phyloP scores from a whole-genome alignment of 1,140 invertebrate genomes.

The Andricus grossulariae region DNA sequence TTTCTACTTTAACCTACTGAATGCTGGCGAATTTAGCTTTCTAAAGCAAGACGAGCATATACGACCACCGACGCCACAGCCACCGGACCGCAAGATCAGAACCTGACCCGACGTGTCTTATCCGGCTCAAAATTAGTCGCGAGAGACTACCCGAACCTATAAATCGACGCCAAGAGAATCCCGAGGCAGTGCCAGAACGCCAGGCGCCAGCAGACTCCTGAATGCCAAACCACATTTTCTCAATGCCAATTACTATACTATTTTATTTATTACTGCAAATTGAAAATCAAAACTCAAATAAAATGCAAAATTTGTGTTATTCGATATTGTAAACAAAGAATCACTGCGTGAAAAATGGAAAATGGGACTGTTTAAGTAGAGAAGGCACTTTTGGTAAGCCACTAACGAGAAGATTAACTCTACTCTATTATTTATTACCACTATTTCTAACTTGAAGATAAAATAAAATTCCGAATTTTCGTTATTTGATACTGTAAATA shows the following conservation, averaged over 20 bases:
- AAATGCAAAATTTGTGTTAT: too few relatives aligned
- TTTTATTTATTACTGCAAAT: constrained; percentile 42
- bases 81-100: constrained; percentile 40
- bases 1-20: constrained; percentile 77
- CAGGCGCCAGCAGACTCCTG: not conserved
- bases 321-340: too few relatives aligned
- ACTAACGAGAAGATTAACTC: too few relatives aligned
- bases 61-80: constrained; percentile 22
- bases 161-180: constrained; percentile 34
- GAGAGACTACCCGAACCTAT: constrained; percentile 33
- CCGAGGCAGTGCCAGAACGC: constrained; percentile 18
- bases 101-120: constrained; percentile 39
- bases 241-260: constrained; percentile 39
- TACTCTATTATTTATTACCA: too few relatives aligned
- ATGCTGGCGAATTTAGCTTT: constrained; percentile 75
- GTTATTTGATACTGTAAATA: too few relatives aligned
- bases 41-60: constrained; percentile 67
- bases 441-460: too few relatives aligned
- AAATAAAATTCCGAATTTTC: too few relatives aligned
- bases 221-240: constrained; percentile 14
- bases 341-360: too few relatives aligned
- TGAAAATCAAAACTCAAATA: not conserved
- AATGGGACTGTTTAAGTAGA: too few relatives aligned
- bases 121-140: constrained; percentile 37
- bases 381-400: too few relatives aligned